phyloP scores from a whole-genome alignment of 2,888 invertebrate species.

The Eupithecia tripunctaria region DNA sequence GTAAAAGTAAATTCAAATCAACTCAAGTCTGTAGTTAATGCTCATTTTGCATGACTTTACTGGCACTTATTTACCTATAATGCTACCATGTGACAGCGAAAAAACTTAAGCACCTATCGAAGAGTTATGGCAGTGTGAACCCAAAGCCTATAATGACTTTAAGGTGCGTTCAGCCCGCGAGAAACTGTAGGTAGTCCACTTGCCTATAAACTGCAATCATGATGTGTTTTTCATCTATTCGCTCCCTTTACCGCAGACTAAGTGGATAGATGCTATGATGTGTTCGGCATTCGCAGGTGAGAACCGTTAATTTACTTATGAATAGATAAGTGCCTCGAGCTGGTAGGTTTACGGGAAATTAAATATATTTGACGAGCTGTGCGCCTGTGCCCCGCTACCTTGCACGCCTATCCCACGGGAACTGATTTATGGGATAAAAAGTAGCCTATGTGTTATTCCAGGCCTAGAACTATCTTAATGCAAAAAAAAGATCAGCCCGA shows the following conservation, averaged over 20 bases:
- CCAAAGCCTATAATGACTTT: slow-evolving; percentile 34
- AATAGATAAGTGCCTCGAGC: slow-evolving; percentile 60
- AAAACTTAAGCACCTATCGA: slow-evolving; percentile 25
- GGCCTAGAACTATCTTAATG: no score
- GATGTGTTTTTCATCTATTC: slow-evolving; percentile 48
- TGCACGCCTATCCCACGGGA: no score
- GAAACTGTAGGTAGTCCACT: slow-evolving; percentile 31
- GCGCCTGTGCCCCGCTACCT: no score
- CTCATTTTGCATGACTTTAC: slow-evolving; percentile 9
- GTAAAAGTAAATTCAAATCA: slow-evolving; percentile 6
- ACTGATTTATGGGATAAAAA: no score
- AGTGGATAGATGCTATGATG: slow-evolving; percentile 42
- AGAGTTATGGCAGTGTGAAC: slow-evolving; percentile 31
- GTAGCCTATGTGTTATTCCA: no score
- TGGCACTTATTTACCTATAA: slow-evolving; percentile 11
- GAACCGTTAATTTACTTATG: slow-evolving; percentile 75
- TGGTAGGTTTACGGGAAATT: neutral
- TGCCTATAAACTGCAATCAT: slow-evolving; percentile 31
- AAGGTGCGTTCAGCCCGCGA: slow-evolving; percentile 18
- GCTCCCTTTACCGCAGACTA: slow-evolving; percentile 30
- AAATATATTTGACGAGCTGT: neutral
- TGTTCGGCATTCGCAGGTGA: slow-evolving; percentile 51
- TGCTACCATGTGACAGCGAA: slow-evolving; percentile 15
- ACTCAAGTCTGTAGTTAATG: neutral
- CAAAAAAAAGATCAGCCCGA: no score